These are phyloP conservation scores for Dicycla oo DNA, from an alignment of 2,888 invertebrate genomes.

Conservation along the genomic window DNA sequence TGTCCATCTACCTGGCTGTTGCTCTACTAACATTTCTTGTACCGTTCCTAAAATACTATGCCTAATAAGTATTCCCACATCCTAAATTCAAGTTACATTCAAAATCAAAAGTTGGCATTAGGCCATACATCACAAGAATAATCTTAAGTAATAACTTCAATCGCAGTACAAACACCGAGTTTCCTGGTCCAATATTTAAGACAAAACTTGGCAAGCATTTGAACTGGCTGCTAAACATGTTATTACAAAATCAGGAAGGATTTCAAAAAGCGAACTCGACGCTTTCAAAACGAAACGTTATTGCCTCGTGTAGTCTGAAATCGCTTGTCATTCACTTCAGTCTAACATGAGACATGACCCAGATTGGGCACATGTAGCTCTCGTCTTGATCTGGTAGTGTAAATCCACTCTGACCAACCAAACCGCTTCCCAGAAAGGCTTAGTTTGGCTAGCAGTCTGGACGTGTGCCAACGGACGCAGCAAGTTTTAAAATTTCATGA, in stretches of 20 bases:
- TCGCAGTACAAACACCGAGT: constrained; percentile 38
- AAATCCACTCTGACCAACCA: constrained; percentile 51
- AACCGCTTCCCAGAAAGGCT: constrained; percentile 51
- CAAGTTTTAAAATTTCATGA: constrained; percentile 56
- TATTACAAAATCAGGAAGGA: constrained; percentile 47
- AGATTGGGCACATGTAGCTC: constrained; percentile 47
- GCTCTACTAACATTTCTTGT: neutral
- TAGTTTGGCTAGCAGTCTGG: constrained; percentile 48
- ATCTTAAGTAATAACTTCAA: constrained; percentile 29
- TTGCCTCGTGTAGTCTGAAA: constrained; percentile 17
- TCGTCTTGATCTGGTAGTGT: constrained; percentile 53
- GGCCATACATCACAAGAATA: constrained; percentile 39
- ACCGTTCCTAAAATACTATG: neutral
- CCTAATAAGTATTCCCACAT: constrained; percentile 1
- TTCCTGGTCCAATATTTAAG: constrained; percentile 55
- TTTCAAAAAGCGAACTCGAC: constrained; percentile 11
- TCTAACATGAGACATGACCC: constrained; percentile 57
- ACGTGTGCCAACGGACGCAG: constrained; percentile 54
- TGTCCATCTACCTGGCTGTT: too few relatives aligned
- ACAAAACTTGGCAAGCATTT: constrained; percentile 49
- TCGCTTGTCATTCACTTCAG: constrained; percentile 44
- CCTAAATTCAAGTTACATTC: constrained; percentile 21
- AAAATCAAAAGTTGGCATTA: constrained; percentile 42
- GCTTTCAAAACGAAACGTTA: constrained; percentile 31
- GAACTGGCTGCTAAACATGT: constrained; percentile 25